Evolutionary conservation across 2,113 vertebrate species (phyloP).

Genomic region (Mormoops blainvillei): DNA sequence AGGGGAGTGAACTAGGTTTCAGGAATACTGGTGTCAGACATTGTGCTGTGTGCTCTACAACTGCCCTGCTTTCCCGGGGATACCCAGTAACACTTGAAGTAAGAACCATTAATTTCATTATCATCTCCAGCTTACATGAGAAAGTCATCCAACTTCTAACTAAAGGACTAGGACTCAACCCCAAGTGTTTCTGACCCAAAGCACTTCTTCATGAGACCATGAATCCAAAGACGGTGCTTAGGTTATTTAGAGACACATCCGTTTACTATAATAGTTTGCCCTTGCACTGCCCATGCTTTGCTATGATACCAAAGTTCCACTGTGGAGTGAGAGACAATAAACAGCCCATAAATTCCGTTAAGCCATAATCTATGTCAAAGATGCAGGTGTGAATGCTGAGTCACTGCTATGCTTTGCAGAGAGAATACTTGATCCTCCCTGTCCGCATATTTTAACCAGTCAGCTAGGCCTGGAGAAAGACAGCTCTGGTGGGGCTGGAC

Average conservation of each 20-base stretch:
- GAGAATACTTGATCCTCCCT: constrained; percentile 36
- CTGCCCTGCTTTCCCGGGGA: not conserved
- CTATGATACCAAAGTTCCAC: not conserved
- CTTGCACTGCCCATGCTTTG: not conserved
- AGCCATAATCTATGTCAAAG: constrained; percentile 39
- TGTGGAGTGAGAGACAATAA: constrained; percentile 42
- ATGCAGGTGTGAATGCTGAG: constrained; percentile 26
- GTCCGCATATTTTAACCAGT: not conserved
- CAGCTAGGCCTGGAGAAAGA: constrained; percentile 16
- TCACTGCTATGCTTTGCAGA: constrained; percentile 40
- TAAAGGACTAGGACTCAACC: not conserved
- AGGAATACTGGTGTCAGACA: not conserved
- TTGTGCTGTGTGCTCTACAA: accelerated
- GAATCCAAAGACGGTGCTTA: not conserved
- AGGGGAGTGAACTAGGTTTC: not conserved
- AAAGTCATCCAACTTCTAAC: not conserved
- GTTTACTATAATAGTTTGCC: not conserved
- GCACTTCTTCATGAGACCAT: not conserved
- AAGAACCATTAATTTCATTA: not conserved
- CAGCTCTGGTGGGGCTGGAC: not conserved
- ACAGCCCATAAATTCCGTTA: not conserved
- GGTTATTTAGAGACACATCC: not conserved
- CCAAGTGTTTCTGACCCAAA: not conserved
- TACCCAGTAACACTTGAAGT: not conserved
- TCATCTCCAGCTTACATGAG: not conserved